phyloP scores from a whole-genome alignment of 2,888 invertebrate genomes.

The Sipha maydis region DNA sequence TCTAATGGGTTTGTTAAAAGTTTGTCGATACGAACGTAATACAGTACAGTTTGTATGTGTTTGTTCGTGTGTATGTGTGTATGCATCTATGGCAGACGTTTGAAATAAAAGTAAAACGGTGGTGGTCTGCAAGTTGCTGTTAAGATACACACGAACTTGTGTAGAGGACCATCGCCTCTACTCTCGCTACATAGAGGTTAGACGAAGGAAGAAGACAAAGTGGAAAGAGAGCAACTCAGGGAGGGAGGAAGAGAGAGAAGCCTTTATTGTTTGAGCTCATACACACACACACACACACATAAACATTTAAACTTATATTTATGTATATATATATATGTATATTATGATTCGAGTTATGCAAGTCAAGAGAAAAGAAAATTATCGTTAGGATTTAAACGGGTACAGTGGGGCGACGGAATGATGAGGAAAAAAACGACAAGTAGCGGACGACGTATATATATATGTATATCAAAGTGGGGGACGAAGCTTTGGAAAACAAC shows the following conservation, averaged over 20 bases:
- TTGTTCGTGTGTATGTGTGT: neutral
- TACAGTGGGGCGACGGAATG: neutral
- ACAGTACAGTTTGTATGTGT: neutral
- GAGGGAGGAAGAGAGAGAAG: neutral
- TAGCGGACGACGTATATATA: no score
- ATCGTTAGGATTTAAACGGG: constrained; percentile 44
- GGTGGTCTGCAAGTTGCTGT: neutral
- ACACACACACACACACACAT: neutral
- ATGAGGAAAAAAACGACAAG: neutral
- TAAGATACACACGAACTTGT: constrained; percentile 16
- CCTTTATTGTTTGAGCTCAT: constrained; percentile 17
- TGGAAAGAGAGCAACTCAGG: neutral
- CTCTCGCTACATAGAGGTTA: no score
- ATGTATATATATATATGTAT: neutral
- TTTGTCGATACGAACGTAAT: constrained; percentile 27
- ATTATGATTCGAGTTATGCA: constrained; percentile 33
- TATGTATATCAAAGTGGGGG: neutral
- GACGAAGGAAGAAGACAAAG: neutral
- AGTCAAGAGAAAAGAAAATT: constrained; percentile 35
- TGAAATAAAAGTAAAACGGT: constrained; percentile 27
- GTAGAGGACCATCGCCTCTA: neutral
- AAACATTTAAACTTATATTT: no score
- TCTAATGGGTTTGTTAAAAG: constrained; percentile 48
- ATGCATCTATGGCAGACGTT: neutral
- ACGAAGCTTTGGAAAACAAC: constrained; percentile 52